phyloP scores from a whole-genome alignment of 2,797 vertebrate species.

The Dallia pectoralis region DNA sequence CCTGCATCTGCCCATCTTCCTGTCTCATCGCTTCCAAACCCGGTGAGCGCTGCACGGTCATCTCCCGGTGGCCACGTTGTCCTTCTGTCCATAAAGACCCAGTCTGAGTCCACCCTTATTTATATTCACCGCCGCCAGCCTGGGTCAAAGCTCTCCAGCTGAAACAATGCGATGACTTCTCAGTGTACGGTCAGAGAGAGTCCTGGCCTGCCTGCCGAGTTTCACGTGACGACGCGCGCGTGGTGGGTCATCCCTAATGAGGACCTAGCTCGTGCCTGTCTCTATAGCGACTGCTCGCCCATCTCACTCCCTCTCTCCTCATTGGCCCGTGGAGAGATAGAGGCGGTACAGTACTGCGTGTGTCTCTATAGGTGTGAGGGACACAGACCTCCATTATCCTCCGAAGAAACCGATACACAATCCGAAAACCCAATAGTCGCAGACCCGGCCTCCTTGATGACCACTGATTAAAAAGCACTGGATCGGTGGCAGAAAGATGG shows the following conservation, averaged over 20 bases:
- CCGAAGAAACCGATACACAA: conserved; percentile 21
- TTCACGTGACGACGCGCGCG: conserved; percentile 60
- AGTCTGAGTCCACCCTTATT: conserved; percentile 50
- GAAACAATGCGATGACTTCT: conserved; percentile 58
- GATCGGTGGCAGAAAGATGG: conserved; percentile 46
- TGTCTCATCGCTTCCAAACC: conserved; percentile 4
- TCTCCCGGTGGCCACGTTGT: conserved; percentile 34
- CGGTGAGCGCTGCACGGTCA: conserved; percentile 23
- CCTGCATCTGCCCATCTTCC: conserved; percentile 18
- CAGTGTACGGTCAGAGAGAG: conserved; percentile 49
- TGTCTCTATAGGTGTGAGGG: conserved; percentile 30
- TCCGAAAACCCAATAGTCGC: conserved; percentile 24
- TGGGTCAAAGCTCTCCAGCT: conserved; percentile 55
- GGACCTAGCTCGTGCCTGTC: conserved; percentile 61
- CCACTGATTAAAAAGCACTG: conserved; percentile 40
- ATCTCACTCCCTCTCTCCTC: conserved; percentile 35
- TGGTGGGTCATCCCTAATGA: conserved; percentile 72
- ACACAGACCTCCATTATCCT: background rate
- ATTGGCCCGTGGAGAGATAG: conserved; percentile 30
- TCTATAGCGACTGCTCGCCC: conserved; percentile 64
- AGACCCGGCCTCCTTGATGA: conserved; percentile 29
- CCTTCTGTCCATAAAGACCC: conserved; percentile 46
- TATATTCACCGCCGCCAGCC: conserved; percentile 67
- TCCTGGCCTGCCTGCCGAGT: conserved; percentile 25
- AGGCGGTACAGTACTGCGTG: conserved; percentile 36